Evolutionary conservation across 1,140 invertebrate genomes (phyloP).

Genomic region (Hycleus cichorii): DNA sequence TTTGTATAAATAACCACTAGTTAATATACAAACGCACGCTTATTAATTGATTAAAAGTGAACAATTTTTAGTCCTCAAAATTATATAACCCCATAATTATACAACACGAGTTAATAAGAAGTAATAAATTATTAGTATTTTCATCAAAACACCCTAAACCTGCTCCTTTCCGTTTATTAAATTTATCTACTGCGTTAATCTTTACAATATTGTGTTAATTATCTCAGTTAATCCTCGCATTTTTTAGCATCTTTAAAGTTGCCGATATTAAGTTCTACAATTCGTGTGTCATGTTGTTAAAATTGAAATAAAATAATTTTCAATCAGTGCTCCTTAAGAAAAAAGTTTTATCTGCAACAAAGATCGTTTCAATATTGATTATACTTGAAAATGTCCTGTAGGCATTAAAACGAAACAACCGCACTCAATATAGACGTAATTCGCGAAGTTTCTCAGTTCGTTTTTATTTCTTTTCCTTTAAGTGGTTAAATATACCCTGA

Average conservation of each 20-base stretch:
- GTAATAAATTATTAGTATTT: constrained; percentile 13
- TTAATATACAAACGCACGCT: no score
- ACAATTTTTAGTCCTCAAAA: no score
- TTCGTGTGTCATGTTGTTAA: no score
- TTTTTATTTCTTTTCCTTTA: no score
- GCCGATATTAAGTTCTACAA: not conserved
- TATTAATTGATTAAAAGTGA: no score
- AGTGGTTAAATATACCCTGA: no score
- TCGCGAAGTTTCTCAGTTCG: no score
- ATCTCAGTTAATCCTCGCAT: constrained; percentile 5
- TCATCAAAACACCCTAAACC: constrained; percentile 12
- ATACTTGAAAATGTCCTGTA: constrained; percentile 10
- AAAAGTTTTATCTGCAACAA: constrained; percentile 7
- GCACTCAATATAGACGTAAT: not conserved
- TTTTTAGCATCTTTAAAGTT: constrained; percentile 6
- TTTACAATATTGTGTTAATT: constrained; percentile 9
- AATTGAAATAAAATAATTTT: no score
- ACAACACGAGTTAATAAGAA: constrained; percentile 11
- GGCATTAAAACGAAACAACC: constrained; percentile 4
- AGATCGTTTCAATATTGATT: constrained; percentile 14
- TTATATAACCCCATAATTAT: constrained; percentile 3
- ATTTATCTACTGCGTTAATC: constrained; percentile 14
- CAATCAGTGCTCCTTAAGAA: no score
- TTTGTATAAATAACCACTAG: no score
- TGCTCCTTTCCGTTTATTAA: constrained; percentile 10